A percentile compares a stretch with the other conserved stretches of the same genome.
phyloP scores from a whole-genome alignment of 1,140 invertebrate species.

The Daktulosphaira vitifoliae region DNA sequence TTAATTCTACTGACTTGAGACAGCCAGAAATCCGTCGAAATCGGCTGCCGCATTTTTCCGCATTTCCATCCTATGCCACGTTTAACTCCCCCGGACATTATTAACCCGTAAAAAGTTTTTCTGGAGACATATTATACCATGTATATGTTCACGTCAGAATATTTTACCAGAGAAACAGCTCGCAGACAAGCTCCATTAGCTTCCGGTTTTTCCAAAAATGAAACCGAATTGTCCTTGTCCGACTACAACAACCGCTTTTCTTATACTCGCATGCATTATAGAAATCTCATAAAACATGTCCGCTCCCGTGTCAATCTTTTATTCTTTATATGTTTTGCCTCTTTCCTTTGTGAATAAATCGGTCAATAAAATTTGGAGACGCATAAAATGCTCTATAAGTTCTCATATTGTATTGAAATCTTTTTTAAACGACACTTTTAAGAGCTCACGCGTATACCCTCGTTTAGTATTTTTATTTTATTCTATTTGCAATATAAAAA shows the following conservation, averaged over 20 bases:
- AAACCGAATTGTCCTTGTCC: slow-evolving; percentile 19
- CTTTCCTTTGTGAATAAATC: too few relatives aligned
- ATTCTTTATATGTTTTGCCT: too few relatives aligned
- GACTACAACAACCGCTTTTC: not conserved
- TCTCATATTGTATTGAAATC: slow-evolving; percentile 4
- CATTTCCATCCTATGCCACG: too few relatives aligned
- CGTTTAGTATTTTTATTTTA: too few relatives aligned
- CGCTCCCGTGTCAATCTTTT: too few relatives aligned
- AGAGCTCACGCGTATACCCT: too few relatives aligned
- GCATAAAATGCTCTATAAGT: not conserved
- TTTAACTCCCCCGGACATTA: not conserved
- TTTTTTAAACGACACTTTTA: slow-evolving; percentile 4
- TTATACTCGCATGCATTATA: too few relatives aligned
- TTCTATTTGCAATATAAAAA: too few relatives aligned
- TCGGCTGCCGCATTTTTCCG: slow-evolving; percentile 1
- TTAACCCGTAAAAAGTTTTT: slow-evolving; percentile 25
- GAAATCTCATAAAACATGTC: too few relatives aligned
- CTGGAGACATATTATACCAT: too few relatives aligned
- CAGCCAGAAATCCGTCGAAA: slow-evolving; percentile 9
- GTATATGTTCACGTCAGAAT: not conserved
- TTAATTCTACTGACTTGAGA: slow-evolving; percentile 18
- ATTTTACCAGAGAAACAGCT: not conserved
- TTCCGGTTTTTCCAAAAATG: slow-evolving; percentile 23
- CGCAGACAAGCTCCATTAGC: slow-evolving; percentile 28
- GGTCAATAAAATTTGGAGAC: not conserved